These are phyloP conservation scores for Cottus gobio DNA, from an alignment of 2,113 vertebrate species.

Conservation along the genomic window DNA sequence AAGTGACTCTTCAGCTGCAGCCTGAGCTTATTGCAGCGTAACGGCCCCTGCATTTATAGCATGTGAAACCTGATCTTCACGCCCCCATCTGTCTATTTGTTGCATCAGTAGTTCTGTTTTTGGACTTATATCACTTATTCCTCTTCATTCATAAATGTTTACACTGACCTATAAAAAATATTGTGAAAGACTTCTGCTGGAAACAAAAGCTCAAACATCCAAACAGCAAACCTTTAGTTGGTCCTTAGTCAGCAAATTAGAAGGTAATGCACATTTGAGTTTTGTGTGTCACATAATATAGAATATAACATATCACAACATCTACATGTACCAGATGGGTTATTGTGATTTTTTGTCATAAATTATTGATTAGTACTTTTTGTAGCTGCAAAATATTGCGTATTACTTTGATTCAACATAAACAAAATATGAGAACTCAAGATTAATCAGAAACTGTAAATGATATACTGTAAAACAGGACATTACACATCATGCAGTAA, in stretches of 20 bases:
- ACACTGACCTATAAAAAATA: not conserved
- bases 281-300: conserved; percentile 2
- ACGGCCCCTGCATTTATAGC: conserved; percentile 61
- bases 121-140: conserved; percentile 13
- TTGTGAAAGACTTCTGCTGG: not conserved
- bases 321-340: not conserved
- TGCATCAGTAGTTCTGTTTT: conserved; percentile 51
- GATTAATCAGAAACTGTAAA: conserved; percentile 6
- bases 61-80: conserved; percentile 55
- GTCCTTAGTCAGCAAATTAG: not conserved
- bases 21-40: not conserved
- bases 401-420: conserved; percentile 37
- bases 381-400: conserved; percentile 7
- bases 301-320: not conserved
- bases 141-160: not conserved
- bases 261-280: not conserved
- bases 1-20: conserved; percentile 19
- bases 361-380: conserved; percentile 35
- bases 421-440: conserved; percentile 12
- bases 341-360: not conserved
- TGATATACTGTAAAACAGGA: conserved; percentile 11
- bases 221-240: not conserved
- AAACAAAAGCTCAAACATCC: not conserved
- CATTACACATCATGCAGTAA: not conserved
- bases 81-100: conserved; percentile 8